These are phyloP conservation scores for Lydus trimaculatus DNA, from an alignment of 2,888 invertebrate genomes.

Conservation along the genomic window DNA sequence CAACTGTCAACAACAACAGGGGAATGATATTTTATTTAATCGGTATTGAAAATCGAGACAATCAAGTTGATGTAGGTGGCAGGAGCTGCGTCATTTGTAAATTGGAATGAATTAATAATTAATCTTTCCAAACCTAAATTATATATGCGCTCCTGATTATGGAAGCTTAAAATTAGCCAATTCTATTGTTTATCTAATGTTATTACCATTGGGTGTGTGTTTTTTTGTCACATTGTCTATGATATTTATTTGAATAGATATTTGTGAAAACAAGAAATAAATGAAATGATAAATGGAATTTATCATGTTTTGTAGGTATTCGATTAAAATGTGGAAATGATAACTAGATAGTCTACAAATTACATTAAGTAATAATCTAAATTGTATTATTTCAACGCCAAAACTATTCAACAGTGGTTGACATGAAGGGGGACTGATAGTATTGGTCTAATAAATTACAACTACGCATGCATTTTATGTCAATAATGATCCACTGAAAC, in stretches of 20 bases:
- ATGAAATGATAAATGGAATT: background rate
- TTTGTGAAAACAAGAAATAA: background rate
- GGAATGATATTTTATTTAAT: constrained; percentile 14
- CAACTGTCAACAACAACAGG: constrained; percentile 1
- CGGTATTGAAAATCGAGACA: background rate
- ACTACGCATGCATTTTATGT: constrained; percentile 23
- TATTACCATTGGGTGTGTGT: no score
- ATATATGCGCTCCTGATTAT: background rate
- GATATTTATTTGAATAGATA: background rate
- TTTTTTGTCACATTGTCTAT: no score
- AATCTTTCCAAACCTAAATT: background rate
- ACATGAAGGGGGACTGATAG: background rate
- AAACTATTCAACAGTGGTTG: constrained; percentile 30
- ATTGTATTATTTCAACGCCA: constrained; percentile 22
- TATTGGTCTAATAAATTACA: constrained; percentile 29
- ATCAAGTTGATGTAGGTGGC: background rate
- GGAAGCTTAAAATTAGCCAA: background rate
- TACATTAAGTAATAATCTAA: constrained; percentile 21
- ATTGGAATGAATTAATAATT: background rate
- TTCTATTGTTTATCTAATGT: background rate
- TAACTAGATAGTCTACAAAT: background rate
- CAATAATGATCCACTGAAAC: constrained; percentile 18
- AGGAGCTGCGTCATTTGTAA: background rate
- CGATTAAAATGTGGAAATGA: background rate
- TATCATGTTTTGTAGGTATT: background rate